Conservation (phyloP, 2,113 vertebrate species). For the Neopipo cinnamomea region DNA sequence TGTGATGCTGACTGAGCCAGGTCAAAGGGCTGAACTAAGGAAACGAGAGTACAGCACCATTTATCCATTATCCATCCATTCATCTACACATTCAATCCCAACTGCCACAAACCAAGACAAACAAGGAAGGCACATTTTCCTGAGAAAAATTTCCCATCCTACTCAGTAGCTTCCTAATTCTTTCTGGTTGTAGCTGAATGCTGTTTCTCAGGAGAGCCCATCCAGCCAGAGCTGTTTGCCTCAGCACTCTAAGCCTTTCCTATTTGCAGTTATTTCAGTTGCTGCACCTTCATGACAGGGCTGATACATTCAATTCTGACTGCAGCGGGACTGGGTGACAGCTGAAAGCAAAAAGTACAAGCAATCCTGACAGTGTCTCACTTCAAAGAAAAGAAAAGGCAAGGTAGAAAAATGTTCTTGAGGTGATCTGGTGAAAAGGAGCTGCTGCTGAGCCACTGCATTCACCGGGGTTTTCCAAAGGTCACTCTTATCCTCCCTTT, state of each 20-base stretch:
- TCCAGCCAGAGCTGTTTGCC: neutral
- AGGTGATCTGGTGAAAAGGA: neutral
- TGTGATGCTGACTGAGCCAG: neutral
- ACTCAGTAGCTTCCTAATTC: neutral
- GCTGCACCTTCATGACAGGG: neutral
- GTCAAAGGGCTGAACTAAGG: neutral
- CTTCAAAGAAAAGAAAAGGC: conserved; percentile 16
- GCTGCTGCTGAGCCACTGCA: neutral
- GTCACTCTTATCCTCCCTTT: neutral
- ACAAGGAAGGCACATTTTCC: neutral
- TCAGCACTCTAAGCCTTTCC: neutral
- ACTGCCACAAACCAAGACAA: neutral
- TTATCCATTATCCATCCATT: neutral
- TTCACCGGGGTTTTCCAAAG: neutral
- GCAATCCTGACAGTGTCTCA: conserved; percentile 1
- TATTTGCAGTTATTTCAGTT: conserved; percentile 21
- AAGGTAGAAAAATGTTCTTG: neutral
- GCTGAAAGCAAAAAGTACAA: conserved; percentile 46
- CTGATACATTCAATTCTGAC: conserved; percentile 36
- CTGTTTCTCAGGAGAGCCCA: neutral
- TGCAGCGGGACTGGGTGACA: conserved; percentile 8
- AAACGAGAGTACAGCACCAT: neutral
- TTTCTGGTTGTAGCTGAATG: neutral
- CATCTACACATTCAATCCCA: neutral
- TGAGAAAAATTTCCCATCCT: neutral